phyloP scores from a whole-genome alignment of 2,113 vertebrate species.

The Natator depressus region DNA sequence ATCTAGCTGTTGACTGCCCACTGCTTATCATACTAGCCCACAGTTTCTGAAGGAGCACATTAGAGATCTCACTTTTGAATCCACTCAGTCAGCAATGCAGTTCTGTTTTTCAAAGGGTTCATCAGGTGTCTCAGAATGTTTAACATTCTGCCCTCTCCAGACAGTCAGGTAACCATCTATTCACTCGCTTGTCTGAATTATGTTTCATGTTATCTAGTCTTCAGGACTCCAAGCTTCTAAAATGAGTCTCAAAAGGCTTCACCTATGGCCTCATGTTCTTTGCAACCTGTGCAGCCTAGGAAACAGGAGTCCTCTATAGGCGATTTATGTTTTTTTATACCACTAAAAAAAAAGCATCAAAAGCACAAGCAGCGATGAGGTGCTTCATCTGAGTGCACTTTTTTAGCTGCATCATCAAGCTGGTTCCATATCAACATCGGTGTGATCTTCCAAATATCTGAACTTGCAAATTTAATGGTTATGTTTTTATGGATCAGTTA shows the following conservation, averaged over 20 bases:
- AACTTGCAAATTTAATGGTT: not conserved
- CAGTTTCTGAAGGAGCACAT: not conserved
- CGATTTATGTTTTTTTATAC: not conserved
- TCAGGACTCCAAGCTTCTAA: not conserved
- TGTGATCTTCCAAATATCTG: not conserved
- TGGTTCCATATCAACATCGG: no score
- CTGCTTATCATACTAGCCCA: not conserved
- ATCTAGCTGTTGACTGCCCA: not conserved
- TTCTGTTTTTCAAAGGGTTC: constrained; percentile 6
- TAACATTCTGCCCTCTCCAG: not conserved
- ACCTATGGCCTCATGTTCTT: constrained; percentile 51
- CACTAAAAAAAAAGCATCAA: not conserved
- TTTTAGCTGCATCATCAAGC: constrained; percentile 10
- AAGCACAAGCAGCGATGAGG: not conserved
- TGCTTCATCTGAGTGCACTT: not conserved
- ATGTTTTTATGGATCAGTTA: not conserved
- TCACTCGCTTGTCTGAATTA: constrained; percentile 30
- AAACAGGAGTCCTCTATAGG: not conserved
- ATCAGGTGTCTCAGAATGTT: not conserved
- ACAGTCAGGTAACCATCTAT: constrained; percentile 4
- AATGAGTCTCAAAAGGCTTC: constrained; percentile 9
- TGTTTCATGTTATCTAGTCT: not conserved
- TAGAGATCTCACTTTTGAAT: not conserved
- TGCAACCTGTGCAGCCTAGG: constrained; percentile 30
- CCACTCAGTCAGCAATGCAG: not conserved